Evolutionary conservation across 2,113 vertebrate genomes (phyloP).

Genomic region (Paracanthobrama guichenoti): DNA sequence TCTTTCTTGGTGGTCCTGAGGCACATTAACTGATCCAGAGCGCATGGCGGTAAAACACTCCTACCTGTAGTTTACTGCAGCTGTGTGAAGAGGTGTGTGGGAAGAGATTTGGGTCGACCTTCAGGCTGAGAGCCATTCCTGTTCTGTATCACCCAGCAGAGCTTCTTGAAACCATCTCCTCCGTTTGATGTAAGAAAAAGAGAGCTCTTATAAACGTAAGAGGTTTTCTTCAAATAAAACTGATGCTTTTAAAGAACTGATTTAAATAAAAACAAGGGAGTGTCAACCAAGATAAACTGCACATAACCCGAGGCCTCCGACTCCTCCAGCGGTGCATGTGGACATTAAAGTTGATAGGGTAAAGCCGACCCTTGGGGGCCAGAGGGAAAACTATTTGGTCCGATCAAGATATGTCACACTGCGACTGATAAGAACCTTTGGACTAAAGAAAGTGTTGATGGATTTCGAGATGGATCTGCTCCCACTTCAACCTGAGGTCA

Average conservation of each 20-base stretch:
- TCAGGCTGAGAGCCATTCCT: neutral
- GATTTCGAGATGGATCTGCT: slow-evolving; percentile 19
- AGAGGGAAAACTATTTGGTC: slow-evolving; percentile 38
- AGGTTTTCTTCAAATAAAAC: neutral
- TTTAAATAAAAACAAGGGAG: slow-evolving; percentile 37
- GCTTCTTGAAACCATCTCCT: slow-evolving; percentile 6
- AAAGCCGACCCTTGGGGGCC: slow-evolving; percentile 32
- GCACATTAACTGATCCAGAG: slow-evolving; percentile 33
- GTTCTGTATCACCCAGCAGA: neutral
- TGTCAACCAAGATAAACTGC: slow-evolving; percentile 37
- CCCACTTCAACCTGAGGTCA: slow-evolving; percentile 19
- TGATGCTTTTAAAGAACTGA: neutral
- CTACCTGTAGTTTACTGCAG: slow-evolving; percentile 35
- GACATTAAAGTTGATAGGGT: slow-evolving; percentile 42
- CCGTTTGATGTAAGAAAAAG: slow-evolving; percentile 1
- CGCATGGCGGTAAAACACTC: slow-evolving; percentile 34
- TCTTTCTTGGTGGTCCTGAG: slow-evolving; percentile 56
- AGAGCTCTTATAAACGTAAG: neutral
- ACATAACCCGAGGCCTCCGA: slow-evolving; percentile 26
- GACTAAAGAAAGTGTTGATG: slow-evolving; percentile 24
- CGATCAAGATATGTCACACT: slow-evolving; percentile 41
- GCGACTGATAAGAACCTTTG: slow-evolving; percentile 41
- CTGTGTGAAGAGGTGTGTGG: slow-evolving; percentile 20
- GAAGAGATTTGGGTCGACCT: neutral
- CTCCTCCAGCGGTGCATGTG: neutral